Percentiles rank a stretch among this genome's conserved stretches.
Evolutionary conservation across 2,113 vertebrate species (phyloP).

Genomic region (Girardinichthys multiradiatus): DNA sequence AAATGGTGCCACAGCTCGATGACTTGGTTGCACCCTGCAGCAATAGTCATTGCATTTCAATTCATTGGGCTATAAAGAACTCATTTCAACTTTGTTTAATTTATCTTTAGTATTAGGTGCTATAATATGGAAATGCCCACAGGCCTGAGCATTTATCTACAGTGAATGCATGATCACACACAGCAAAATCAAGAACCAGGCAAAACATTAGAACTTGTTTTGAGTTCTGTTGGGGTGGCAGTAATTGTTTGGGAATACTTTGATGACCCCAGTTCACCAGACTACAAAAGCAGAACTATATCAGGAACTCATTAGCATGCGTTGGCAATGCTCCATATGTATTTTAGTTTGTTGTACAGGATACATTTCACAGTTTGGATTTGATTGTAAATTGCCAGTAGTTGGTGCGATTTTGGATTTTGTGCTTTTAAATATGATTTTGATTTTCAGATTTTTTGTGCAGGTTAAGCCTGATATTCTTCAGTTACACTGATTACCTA

Average conservation of each 20-base stretch:
- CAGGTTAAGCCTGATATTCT: background rate
- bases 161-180: conserved; percentile 51
- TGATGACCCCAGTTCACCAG: too few relatives aligned
- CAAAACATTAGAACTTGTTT: background rate
- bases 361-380: background rate
- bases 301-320: background rate
- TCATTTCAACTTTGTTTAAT: conserved; percentile 63
- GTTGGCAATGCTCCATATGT: background rate
- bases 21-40: conserved; percentile 40
- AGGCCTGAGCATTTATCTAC: conserved; percentile 18
- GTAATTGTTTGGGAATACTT: too few relatives aligned
- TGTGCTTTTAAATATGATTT: background rate
- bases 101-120: conserved; percentile 48
- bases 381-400: background rate
- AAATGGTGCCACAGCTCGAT: conserved; percentile 39
- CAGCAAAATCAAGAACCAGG: background rate
- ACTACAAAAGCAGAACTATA: too few relatives aligned
- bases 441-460: conserved; percentile 16
- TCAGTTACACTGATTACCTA: background rate
- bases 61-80: conserved; percentile 53
- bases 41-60: conserved; percentile 29
- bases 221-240: too few relatives aligned
- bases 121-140: conserved; percentile 44
- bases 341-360: background rate
- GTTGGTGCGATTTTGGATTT: background rate